Conservation (phyloP, 2,888 invertebrate species). For the Molorchus minor region DNA sequence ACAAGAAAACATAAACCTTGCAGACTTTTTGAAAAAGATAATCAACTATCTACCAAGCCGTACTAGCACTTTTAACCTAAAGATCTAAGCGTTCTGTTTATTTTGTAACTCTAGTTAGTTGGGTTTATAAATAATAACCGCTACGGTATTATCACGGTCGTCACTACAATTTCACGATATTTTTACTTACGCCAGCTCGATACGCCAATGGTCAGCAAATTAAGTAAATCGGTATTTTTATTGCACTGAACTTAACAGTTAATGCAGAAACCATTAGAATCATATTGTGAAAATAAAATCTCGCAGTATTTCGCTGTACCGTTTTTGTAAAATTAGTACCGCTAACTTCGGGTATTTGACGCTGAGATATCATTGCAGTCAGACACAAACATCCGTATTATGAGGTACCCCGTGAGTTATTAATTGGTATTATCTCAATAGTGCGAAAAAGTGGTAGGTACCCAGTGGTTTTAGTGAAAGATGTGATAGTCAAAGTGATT, state of each 20-base stretch:
- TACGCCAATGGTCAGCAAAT: not conserved
- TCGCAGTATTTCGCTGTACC: conserved; percentile 16
- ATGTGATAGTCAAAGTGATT: no score
- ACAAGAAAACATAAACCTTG: no score
- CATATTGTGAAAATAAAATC: conserved; percentile 2
- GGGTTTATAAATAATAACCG: no score
- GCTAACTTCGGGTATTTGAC: conserved; percentile 18
- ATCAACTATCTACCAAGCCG: no score
- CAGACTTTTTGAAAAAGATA: no score
- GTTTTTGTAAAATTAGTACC: conserved; percentile 15
- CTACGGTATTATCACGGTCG: not conserved
- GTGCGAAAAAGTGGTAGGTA: no score
- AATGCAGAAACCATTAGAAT: conserved; percentile 9
- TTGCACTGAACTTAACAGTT: conserved; percentile 2
- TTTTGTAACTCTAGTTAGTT: no score
- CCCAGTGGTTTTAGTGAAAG: no score
- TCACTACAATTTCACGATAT: not conserved
- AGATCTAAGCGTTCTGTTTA: no score
- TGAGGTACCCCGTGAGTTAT: conserved; percentile 1
- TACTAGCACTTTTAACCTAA: no score
- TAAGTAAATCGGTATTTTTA: not conserved
- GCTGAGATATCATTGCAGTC: conserved; percentile 6
- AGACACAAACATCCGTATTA: conserved; percentile 4
- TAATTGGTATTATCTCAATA: conserved; percentile 7
- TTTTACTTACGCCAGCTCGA: no score